Evolutionary conservation across 1,140 invertebrate species (phyloP).

Genomic region (Plodia interpunctella): DNA sequence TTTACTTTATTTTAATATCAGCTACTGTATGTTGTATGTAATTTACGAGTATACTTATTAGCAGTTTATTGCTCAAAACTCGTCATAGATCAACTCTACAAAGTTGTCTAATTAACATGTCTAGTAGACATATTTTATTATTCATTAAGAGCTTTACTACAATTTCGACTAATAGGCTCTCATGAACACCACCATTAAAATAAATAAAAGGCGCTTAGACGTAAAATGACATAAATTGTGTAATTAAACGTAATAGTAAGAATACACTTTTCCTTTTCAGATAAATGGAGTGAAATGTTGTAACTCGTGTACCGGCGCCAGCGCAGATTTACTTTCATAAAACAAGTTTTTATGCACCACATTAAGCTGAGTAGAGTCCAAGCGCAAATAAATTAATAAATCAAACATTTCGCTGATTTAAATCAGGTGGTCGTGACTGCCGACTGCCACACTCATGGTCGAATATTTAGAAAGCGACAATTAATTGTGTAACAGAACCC

Average conservation of each 20-base stretch:
- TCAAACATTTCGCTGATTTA: constrained; percentile 38
- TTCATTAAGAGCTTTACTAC: not conserved
- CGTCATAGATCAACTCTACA: too few species aligned
- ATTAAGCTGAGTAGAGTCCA: not conserved
- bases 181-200: not conserved
- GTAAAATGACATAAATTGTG: constrained; percentile 8
- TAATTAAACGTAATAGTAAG: constrained; percentile 5
- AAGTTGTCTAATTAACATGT: not conserved
- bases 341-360: constrained; percentile 30
- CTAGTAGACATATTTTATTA: not conserved
- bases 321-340: constrained; percentile 36
- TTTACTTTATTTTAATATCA: too few species aligned
- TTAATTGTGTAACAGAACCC: constrained; percentile 45
- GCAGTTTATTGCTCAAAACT: too few species aligned
- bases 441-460: constrained; percentile 66
- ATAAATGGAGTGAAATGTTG: constrained; percentile 31
- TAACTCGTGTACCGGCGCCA: constrained; percentile 15
- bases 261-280: constrained; percentile 14
- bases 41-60: too few species aligned
- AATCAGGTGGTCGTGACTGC: constrained; percentile 52
- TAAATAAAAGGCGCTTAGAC: not conserved
- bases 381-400: constrained; percentile 21
- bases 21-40: too few species aligned
- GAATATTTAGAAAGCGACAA: constrained; percentile 68
- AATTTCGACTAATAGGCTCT: not conserved